A percentile compares a stretch with the other conserved stretches of the same genome.
These are phyloP conservation scores for Ferrisia virgata DNA, from an alignment of 2,888 invertebrate genomes.

Conservation along the genomic window DNA sequence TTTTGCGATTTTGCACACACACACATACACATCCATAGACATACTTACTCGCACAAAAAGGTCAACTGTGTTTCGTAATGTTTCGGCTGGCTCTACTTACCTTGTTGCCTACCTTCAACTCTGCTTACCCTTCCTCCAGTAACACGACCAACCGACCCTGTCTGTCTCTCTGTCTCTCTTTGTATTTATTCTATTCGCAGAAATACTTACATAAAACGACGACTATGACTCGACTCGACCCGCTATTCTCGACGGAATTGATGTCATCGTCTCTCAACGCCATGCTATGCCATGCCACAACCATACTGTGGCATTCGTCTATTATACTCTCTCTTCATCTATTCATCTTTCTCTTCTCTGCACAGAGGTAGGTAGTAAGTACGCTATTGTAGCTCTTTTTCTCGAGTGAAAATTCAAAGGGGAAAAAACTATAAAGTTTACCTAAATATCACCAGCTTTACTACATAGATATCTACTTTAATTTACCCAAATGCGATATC, in stretches of 20 bases:
- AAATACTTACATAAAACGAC: background rate
- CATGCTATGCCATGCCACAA: no score
- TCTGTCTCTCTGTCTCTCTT: no score
- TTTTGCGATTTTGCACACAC: background rate
- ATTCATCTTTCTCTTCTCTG: background rate
- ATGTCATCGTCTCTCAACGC: background rate
- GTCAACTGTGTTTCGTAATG: background rate
- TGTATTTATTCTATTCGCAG: background rate
- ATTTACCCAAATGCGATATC: background rate
- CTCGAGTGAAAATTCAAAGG: background rate
- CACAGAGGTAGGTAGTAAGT: no score
- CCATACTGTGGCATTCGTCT: background rate
- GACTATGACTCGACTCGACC: background rate
- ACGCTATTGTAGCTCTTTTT: background rate
- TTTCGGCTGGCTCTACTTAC: background rate
- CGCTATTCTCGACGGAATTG: background rate
- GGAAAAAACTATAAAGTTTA: background rate
- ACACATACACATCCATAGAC: background rate
- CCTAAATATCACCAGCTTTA: background rate
- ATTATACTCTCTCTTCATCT: background rate
- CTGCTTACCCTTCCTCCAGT: background rate
- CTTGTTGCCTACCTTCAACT: background rate
- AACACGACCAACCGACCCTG: no score
- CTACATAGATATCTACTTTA: background rate
- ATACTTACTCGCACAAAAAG: background rate